Evolutionary conservation across 2,797 vertebrate species (phyloP).

Genomic region (Nyctibius grandis): DNA sequence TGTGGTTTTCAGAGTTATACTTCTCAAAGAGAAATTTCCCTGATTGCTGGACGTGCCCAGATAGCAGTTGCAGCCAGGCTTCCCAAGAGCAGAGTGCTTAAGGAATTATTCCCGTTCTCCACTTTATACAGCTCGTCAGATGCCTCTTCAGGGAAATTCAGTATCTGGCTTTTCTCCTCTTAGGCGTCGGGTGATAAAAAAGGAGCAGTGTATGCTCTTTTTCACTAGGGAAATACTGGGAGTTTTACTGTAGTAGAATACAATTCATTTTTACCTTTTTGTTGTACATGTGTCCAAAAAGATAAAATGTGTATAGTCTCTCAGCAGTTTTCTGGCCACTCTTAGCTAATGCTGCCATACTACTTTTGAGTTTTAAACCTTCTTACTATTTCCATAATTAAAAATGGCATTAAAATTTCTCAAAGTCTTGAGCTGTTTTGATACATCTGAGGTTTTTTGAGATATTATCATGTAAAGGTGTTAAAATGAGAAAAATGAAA

Average conservation of each 20-base stretch:
- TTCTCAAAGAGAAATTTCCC: background rate
- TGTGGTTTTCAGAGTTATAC: background rate
- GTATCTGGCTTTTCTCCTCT: background rate
- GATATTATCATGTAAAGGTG: background rate
- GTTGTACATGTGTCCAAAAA: background rate
- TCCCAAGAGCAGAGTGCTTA: background rate
- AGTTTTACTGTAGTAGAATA: background rate
- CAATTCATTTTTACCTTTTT: background rate
- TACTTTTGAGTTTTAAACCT: background rate
- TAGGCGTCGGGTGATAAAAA: background rate
- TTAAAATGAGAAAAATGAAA: background rate
- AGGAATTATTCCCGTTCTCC: background rate
- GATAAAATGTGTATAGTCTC: background rate
- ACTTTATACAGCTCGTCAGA: background rate
- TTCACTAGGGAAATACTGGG: background rate
- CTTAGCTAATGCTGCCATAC: background rate
- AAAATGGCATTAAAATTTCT: background rate
- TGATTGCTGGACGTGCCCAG: rapidly evolving
- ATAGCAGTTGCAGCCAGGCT: background rate
- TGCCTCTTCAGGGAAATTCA: background rate
- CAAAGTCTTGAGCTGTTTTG: background rate
- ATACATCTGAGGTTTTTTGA: rapidly evolving
- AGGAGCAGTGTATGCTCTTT: background rate
- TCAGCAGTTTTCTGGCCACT: background rate
- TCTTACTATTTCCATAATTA: background rate